Conservation (phyloP, 2,113 vertebrate genomes). For the Aspidoscelis tigris region DNA sequence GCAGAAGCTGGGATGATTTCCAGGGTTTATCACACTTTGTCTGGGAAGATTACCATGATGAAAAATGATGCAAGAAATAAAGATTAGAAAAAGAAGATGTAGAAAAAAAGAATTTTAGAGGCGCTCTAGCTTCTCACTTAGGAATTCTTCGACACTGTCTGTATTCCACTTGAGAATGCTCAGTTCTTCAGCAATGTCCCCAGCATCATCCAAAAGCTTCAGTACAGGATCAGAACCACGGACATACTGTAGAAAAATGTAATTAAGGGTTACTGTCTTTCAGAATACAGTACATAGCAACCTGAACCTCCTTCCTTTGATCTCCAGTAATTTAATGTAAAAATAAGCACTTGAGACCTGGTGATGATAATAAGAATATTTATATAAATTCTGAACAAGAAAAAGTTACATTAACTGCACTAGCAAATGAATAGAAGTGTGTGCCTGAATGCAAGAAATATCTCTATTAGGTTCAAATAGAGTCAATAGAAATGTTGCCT, state of each 20-base stretch:
- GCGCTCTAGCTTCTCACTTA: slow-evolving; percentile 94
- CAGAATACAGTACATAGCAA: neutral
- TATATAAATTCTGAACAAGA: neutral
- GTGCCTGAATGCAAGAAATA: neutral
- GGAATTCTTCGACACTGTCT: slow-evolving; percentile 97
- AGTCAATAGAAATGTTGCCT: neutral
- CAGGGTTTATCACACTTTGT: slow-evolving; percentile 48
- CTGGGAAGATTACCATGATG: slow-evolving; percentile 56
- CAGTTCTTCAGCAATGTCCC: slow-evolving; percentile 98
- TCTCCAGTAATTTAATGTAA: neutral
- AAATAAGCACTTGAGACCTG: neutral
- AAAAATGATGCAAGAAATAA: slow-evolving; percentile 53
- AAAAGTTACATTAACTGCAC: neutral
- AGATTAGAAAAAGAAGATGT: no score
- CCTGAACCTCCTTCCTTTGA: neutral
- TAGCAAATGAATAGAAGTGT: neutral
- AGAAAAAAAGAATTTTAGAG: slow-evolving; percentile 75
- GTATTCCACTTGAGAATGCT: slow-evolving; percentile 99
- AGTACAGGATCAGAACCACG: slow-evolving; percentile 97
- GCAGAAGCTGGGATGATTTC: slow-evolving; percentile 58
- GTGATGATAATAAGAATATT: neutral
- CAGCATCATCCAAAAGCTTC: slow-evolving; percentile 96
- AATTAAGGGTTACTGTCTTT: slow-evolving; percentile 24
- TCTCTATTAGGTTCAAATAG: neutral
- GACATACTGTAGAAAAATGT: slow-evolving; percentile 83